phyloP scores from a whole-genome alignment of 2,797 vertebrate species.

The Eidolon dupreanum region DNA sequence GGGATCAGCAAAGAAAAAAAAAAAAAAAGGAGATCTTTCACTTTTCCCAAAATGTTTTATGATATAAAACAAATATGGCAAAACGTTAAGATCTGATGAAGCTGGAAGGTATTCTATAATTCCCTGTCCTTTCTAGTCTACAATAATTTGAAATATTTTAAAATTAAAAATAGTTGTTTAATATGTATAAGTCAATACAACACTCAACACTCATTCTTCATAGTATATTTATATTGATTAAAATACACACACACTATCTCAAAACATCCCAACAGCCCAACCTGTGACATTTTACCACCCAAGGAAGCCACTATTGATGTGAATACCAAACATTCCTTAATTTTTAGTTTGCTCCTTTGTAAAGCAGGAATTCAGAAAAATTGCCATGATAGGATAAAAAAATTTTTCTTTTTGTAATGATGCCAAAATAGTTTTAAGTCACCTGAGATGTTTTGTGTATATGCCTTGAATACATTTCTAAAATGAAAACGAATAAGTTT shows the following conservation, averaged over 20 bases:
- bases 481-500: neutral
- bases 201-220: neutral
- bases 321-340: neutral
- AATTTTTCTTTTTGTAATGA: neutral
- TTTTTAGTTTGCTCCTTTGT: neutral
- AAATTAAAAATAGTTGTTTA: neutral
- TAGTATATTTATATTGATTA: neutral
- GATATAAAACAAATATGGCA: neutral
- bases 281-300: neutral
- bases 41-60: neutral
- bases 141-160: neutral
- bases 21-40: neutral
- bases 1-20: neutral
- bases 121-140: neutral
- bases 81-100: neutral
- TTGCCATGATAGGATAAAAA: neutral
- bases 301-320: neutral
- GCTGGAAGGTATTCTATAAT: neutral
- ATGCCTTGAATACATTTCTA: neutral
- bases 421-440: neutral
- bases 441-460: neutral
- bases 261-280: neutral
- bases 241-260: neutral
- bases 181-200: neutral
- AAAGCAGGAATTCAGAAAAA: slow-evolving; percentile 28